Conservation (phyloP, 2,888 invertebrate genomes). For the Ariolimax columbianus region DNA sequence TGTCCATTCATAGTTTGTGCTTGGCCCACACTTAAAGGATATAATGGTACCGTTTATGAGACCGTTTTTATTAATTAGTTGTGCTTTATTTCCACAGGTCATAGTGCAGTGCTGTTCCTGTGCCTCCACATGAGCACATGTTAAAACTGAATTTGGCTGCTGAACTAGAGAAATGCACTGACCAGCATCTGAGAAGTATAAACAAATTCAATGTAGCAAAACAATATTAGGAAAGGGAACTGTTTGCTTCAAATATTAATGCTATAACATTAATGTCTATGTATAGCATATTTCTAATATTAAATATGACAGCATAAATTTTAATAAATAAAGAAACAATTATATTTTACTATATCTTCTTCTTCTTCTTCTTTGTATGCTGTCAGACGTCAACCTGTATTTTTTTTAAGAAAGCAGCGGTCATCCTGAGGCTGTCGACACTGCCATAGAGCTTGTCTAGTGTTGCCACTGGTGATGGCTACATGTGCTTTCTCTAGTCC, state of each 20-base stretch:
- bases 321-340: too few relatives aligned
- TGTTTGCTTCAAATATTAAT: too few relatives aligned
- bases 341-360: too few relatives aligned
- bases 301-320: too few relatives aligned
- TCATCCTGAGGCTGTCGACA: too few relatives aligned
- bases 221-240: background rate
- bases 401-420: too few relatives aligned
- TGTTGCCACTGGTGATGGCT: too few relatives aligned
- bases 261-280: background rate
- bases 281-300: too few relatives aligned
- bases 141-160: slow-evolving; percentile 65
- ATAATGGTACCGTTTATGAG: slow-evolving; percentile 25
- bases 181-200: slow-evolving; percentile 52
- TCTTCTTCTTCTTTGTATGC: too few relatives aligned
- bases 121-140: slow-evolving; percentile 50
- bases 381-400: too few relatives aligned
- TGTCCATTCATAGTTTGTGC: slow-evolving; percentile 71
- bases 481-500: too few relatives aligned
- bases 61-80: slow-evolving; percentile 24
- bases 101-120: slow-evolving; percentile 67
- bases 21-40: slow-evolving; percentile 65
- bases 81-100: slow-evolving; percentile 61
- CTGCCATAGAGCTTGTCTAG: too few relatives aligned
- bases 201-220: background rate
- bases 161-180: slow-evolving; percentile 60